Evolutionary conservation across 2,113 vertebrate genomes (phyloP), one percentile per base, ranked within the genome.

Genomic region (Gymnocephalus cernua): DNA sequence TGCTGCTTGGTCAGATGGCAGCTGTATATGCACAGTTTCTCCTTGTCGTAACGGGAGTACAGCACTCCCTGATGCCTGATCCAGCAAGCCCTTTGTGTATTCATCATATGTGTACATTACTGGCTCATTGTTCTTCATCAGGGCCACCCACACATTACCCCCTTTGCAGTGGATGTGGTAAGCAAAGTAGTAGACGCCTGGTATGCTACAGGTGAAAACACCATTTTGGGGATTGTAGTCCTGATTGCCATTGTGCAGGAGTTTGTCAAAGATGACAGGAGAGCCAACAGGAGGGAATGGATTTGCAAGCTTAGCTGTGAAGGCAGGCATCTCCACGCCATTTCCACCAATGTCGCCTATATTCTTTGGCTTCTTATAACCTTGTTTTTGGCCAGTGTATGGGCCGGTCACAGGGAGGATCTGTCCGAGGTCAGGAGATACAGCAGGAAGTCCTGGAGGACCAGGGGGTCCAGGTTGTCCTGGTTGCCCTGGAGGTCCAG

Each of bases 81-180:
- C 98, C 89, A 98, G 94, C 89, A 95, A 97, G 80, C 98, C 97
- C 89, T 99, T 99, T 89, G 97, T 98, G 94, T 97, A 99, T 90
- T 99, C 98, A 0, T 99, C 98, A 0, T 99, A 99, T 0, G 98
- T 99, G 93, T 99, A 99, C 97, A 99, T 99, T 58, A 99, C 89
- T 0, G 98, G 97, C 89, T 99, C 97, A 25, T 96, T 97, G 95
- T 99, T 99, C 92, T 96, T 99, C 94, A 96, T 98, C 77, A 99
- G 91, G 0, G 97, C 98, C 77, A 99, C 97, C 98, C 98, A 99
- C 63, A 99, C 96, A 2, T 97, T 99, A 61, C 95, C 95, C 41
- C 97, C 98, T 94, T 99, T 99, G 92, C 98, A 99, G 94, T 99
- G 97, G 71, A 99, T 91, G 0, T 99, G 98, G 92, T 99, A 99